Evolutionary conservation across 2,797 vertebrate genomes (phyloP), one percentile per base, ranked within the genome.

Genomic region (Myotis planiceps): DNA sequence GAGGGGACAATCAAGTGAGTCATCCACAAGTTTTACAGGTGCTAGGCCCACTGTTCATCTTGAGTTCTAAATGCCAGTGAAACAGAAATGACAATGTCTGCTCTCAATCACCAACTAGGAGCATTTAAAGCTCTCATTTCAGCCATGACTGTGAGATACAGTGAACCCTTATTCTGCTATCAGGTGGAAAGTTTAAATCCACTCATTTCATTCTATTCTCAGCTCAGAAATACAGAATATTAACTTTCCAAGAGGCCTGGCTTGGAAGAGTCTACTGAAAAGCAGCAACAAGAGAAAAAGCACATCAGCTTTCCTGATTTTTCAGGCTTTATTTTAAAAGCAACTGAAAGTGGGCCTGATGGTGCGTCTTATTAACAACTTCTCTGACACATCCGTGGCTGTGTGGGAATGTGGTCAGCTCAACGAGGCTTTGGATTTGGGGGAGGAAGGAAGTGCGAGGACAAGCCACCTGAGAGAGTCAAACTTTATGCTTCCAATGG

Each of bases 51-150:
- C 25, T 37, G 10, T 42, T 68, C 87, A 2, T 32, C 42, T 12
- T 51, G 16, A 14, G 13, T 32, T 65, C 42, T 37, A 39, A 82
- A 42, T 68, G 37, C 47, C 68, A 78, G 1, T 72, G 80, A 79
- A 75, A 92, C 47, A 78, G 83, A 92, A 95, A 76, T 63, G 58
- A 53, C 84, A 93, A 49, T 3, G 25, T 68, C 53, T 90, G 14
- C 60, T 55, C 27, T 82, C 45, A 39, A 3, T 19, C 68, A 81
- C 39, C 39, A 71, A 65, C 25, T 0, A 0, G 12, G n/a, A 87
- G 27, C 39, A 80, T 68, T 49, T 42, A 8, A 55, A 72, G 49
- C 76, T 63, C 23, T 49, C 16, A 42, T 55, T 96, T 86, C 66
- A 81, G 65, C 39, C 53, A 39, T 6, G 51, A 76, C 49, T 14